These are phyloP conservation scores for Oxyteleia sp. DNA, from an alignment of 2,888 invertebrate species.

Conservation along the genomic window DNA sequence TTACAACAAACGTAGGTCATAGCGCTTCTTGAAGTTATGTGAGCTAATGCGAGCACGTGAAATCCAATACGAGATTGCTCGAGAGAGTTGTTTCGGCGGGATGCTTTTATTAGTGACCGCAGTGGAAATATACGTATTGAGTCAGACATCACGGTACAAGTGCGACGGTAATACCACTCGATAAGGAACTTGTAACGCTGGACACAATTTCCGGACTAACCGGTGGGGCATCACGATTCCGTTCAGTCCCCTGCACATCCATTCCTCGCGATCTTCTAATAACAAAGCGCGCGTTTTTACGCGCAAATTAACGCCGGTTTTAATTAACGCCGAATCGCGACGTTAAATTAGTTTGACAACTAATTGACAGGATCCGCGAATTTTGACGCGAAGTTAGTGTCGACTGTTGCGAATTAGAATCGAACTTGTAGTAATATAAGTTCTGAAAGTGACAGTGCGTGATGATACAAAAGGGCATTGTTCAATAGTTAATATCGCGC, in stretches of 20 bases:
- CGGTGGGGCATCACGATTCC: conserved; percentile 30
- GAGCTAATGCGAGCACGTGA: conserved; percentile 38
- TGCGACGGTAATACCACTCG: conserved; percentile 54
- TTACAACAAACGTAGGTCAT: conserved; percentile 28
- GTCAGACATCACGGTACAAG: conserved; percentile 68
- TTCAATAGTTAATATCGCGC: conserved; percentile 50
- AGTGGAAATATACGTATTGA: conserved; percentile 70
- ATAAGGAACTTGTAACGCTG: conserved; percentile 58
- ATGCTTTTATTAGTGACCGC: conserved; percentile 62
- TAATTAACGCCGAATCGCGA: conserved; percentile 7
- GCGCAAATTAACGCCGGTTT: conserved; percentile 28
- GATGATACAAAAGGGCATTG: conserved; percentile 50
- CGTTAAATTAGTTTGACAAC: conserved; percentile 42
- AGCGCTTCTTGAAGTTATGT: conserved; percentile 25
- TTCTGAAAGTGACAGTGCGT: conserved; percentile 47
- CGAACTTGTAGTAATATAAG: conserved; percentile 46
- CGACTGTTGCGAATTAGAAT: conserved; percentile 54
- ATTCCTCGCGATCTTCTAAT: background rate
- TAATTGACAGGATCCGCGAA: conserved; percentile 44
- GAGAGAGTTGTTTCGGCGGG: conserved; percentile 47
- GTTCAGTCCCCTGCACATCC: conserved; percentile 29
- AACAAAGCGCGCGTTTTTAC: conserved; percentile 17
- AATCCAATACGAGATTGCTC: conserved; percentile 42
- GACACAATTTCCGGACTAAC: conserved; percentile 55
- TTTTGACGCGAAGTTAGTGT: conserved; percentile 36